Evolutionary conservation across 1,140 invertebrate species (phyloP).

Genomic region (Pachyrhynchus sulphureomaculatus): DNA sequence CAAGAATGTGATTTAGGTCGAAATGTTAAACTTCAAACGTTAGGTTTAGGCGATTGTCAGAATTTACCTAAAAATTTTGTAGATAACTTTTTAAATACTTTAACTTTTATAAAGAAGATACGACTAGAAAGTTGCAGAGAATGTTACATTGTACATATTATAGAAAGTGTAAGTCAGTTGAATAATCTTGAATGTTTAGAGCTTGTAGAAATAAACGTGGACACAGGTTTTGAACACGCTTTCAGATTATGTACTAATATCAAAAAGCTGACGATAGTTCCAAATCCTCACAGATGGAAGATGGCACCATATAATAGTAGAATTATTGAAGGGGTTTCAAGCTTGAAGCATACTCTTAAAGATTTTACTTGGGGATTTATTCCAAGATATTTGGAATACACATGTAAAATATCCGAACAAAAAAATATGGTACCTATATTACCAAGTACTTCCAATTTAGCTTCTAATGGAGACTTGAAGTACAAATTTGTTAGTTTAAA

Average conservation of each 20-base stretch:
- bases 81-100: neutral
- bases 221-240: neutral
- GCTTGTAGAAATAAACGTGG: neutral
- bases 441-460: no score
- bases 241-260: neutral
- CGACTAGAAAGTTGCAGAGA: slow-evolving; percentile 1
- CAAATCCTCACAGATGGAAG: neutral
- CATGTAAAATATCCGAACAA: neutral
- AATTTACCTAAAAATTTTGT: neutral
- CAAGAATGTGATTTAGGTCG: neutral
- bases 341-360: neutral
- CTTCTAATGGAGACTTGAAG: no score
- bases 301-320: neutral
- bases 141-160: neutral
- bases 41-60: neutral
- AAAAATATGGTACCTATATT: neutral
- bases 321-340: neutral
- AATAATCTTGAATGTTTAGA: neutral
- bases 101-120: neutral
- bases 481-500: no score
- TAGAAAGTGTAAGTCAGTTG: neutral
- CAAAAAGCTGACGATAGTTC: neutral
- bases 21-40: neutral
- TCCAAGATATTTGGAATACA: neutral
- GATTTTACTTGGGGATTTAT: slow-evolving; percentile 1